Conservation (phyloP, 2,888 invertebrate species). For the Thereva nobilitata region DNA sequence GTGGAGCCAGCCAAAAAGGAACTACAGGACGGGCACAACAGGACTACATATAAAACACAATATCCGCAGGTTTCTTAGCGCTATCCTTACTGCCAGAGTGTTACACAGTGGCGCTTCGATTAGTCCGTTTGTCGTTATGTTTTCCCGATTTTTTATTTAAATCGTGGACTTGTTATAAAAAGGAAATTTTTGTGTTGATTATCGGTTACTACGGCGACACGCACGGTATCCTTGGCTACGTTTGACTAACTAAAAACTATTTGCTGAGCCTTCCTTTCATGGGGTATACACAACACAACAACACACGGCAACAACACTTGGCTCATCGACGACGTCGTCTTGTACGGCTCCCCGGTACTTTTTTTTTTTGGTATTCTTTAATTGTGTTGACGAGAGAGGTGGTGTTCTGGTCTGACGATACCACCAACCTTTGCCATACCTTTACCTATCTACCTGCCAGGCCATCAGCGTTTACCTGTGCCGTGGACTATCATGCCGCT, state of each 20-base stretch:
- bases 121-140: constrained; percentile 7
- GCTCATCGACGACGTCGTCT: not conserved
- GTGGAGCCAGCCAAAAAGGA: too few relatives aligned
- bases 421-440: constrained; percentile 12
- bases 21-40: constrained; percentile 12
- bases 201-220: constrained; percentile 45
- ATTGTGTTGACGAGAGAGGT: constrained; percentile 15
- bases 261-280: constrained; percentile 47
- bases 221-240: constrained; percentile 59
- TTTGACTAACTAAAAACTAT: constrained; percentile 59
- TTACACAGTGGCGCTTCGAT: too few relatives aligned
- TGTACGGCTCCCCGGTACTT: not conserved
- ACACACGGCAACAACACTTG: constrained; percentile 21
- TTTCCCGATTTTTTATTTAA: constrained; percentile 20
- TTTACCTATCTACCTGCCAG: not conserved
- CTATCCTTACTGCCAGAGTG: too few relatives aligned
- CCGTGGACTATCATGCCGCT: too few relatives aligned
- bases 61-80: not conserved
- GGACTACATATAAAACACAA: constrained; percentile 17
- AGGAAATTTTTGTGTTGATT: constrained; percentile 31
- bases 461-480: too few relatives aligned
- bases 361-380: constrained; percentile 3
- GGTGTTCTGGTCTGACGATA: constrained; percentile 13
- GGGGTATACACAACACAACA: not conserved
- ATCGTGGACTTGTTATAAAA: constrained; percentile 22